Conservation (phyloP, 2,113 vertebrate species). For the Cyanoderma ruficeps region DNA sequence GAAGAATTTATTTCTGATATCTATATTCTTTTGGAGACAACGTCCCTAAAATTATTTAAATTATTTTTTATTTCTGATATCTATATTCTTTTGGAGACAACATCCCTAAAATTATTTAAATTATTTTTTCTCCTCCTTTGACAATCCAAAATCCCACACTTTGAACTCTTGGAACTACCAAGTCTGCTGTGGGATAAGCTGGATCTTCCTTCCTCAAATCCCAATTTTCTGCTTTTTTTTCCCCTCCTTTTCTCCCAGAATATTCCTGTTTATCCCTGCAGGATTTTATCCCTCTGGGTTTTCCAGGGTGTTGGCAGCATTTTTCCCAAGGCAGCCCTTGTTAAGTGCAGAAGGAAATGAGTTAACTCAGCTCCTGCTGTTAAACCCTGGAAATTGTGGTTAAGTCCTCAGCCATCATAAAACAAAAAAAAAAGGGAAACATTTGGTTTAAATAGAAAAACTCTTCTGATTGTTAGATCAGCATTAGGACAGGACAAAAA, state of each 20-base stretch:
- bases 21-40: neutral
- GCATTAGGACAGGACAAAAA: neutral
- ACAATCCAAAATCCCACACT: neutral
- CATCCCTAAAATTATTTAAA: rapidly evolving
- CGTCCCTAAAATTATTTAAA: rapidly evolving
- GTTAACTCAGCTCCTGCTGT: conserved; percentile 66
- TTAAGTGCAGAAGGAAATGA: conserved; percentile 68
- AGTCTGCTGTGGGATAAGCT: neutral
- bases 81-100: neutral
- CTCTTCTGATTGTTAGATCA: conserved; percentile 61
- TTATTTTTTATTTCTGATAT: neutral
- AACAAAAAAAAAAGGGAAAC: conserved; percentile 27
- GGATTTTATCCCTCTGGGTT: neutral
- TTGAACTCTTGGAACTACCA: too few species aligned
- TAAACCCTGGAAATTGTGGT: conserved; percentile 64
- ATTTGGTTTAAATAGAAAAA: conserved; percentile 65
- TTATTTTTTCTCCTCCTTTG: neutral
- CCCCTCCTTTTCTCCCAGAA: neutral
- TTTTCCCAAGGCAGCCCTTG: conserved; percentile 20
- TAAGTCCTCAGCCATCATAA: conserved; percentile 49
- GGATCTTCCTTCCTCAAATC: neutral
- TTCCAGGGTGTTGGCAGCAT: conserved; percentile 7
- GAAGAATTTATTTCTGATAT: neutral
- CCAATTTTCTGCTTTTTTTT: neutral
- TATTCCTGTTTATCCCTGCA: neutral